These are phyloP conservation scores for Sinocyclocheilus rhinocerous DNA, from an alignment of 2,113 vertebrate species.

Conservation along the genomic window DNA sequence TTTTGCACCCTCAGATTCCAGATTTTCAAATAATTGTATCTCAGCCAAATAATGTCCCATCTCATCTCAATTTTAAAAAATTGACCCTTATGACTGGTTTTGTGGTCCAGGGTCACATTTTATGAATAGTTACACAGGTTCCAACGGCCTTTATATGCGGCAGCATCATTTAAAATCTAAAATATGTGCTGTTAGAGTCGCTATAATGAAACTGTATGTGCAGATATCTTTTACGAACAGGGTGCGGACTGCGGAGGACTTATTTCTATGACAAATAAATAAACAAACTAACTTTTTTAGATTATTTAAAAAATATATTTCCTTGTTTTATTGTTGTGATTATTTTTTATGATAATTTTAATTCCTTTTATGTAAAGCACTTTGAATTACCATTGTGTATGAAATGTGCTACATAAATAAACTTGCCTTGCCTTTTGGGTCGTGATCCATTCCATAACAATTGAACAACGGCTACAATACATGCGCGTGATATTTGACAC, in stretches of 20 bases:
- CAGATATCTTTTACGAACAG: background rate
- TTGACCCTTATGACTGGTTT: too few species aligned
- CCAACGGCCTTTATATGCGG: background rate
- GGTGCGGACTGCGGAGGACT: background rate
- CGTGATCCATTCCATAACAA: background rate
- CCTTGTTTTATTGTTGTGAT: too few species aligned
- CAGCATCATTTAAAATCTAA: background rate
- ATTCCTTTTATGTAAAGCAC: too few species aligned
- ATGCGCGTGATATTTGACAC: conserved; percentile 5
- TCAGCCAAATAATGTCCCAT: too few species aligned
- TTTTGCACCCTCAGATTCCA: too few species aligned
- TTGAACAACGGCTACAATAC: background rate
- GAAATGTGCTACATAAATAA: background rate
- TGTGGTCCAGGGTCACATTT: too few species aligned
- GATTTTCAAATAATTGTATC: too few species aligned
- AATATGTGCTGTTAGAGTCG: background rate
- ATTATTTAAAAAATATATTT: too few species aligned
- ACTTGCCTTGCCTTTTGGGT: background rate
- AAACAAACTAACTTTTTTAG: background rate
- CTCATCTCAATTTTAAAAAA: too few species aligned
- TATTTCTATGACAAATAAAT: background rate
- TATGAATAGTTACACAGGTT: background rate
- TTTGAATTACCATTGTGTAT: too few species aligned
- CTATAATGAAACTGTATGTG: background rate
- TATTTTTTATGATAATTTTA: too few species aligned